These are phyloP conservation scores for Ciconia boyciana DNA, from an alignment of 2,113 vertebrate genomes.

Conservation along the genomic window DNA sequence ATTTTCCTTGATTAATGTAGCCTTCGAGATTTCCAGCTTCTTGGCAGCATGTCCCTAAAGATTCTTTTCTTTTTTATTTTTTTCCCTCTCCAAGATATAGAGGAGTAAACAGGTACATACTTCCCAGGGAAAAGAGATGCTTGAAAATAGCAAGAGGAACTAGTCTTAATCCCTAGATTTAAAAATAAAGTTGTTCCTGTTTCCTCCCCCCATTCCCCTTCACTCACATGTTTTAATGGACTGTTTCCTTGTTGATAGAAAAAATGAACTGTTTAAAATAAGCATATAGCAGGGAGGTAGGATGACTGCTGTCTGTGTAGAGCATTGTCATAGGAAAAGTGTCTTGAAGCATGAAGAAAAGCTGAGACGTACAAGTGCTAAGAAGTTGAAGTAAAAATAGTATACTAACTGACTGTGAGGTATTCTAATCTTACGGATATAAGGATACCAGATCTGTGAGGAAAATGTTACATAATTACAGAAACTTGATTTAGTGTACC, in stretches of 20 bases:
- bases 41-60: slow-evolving; percentile 6
- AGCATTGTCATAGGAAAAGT: background rate
- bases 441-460: background rate
- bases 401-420: background rate
- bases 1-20: slow-evolving; percentile 61
- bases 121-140: slow-evolving; percentile 1
- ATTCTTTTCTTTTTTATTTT: background rate
- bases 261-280: background rate
- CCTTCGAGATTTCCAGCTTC: slow-evolving; percentile 38
- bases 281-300: background rate
- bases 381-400: background rate
- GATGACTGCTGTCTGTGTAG: background rate
- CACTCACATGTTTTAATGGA: background rate
- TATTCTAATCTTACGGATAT: background rate
- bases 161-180: background rate
- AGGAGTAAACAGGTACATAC: background rate
- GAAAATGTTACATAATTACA: background rate
- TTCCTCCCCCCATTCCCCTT: background rate
- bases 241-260: background rate
- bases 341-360: background rate
- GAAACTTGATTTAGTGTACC: background rate
- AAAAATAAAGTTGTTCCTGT: background rate
- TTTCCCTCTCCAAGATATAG: background rate
- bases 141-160: background rate
- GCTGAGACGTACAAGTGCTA: background rate